Evolutionary conservation across 2,888 invertebrate genomes (phyloP).

Genomic region (Coelinius sp.): DNA sequence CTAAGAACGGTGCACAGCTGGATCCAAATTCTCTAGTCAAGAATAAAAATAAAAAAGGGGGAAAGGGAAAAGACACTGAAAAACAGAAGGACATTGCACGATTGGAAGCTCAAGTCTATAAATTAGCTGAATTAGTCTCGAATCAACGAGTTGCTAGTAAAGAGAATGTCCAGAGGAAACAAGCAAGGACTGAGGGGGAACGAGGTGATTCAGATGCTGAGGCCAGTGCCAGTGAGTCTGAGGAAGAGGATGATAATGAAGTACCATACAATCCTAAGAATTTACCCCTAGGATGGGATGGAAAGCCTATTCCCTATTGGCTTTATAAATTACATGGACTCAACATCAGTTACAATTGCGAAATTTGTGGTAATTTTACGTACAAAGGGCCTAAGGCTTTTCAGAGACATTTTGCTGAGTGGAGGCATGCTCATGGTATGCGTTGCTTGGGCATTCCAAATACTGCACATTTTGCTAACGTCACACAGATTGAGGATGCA

Average conservation of each 20-base stretch:
- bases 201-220: conserved; percentile 93
- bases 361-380: conserved; percentile 98
- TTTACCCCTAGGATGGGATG: conserved; percentile 98
- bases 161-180: conserved; percentile 98
- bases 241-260: conserved; percentile 92
- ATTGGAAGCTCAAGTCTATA: conserved; percentile 92
- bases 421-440: conserved; percentile 95
- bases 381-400: conserved; percentile 99
- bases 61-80: conserved; percentile 75
- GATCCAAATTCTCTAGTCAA: conserved; percentile 94
- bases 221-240: conserved; percentile 84
- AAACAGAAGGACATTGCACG: conserved; percentile 90
- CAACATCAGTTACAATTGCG: conserved; percentile 98
- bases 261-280: conserved; percentile 99
- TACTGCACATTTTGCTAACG: conserved; percentile 99
- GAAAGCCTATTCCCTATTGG: conserved; percentile 97
- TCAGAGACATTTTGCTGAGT: conserved; percentile 97
- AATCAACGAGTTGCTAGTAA: conserved; percentile 92
- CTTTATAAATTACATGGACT: conserved; percentile 98
- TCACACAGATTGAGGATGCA: conserved; percentile 98
- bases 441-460: conserved; percentile 98
- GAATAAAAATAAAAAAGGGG: conserved; percentile 81
- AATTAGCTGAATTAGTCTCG: conserved; percentile 86
- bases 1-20: conserved; percentile 94
- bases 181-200: conserved; percentile 95